These are phyloP conservation scores for Megaceryle torquata DNA, from an alignment of 2,113 vertebrate genomes.

Conservation along the genomic window DNA sequence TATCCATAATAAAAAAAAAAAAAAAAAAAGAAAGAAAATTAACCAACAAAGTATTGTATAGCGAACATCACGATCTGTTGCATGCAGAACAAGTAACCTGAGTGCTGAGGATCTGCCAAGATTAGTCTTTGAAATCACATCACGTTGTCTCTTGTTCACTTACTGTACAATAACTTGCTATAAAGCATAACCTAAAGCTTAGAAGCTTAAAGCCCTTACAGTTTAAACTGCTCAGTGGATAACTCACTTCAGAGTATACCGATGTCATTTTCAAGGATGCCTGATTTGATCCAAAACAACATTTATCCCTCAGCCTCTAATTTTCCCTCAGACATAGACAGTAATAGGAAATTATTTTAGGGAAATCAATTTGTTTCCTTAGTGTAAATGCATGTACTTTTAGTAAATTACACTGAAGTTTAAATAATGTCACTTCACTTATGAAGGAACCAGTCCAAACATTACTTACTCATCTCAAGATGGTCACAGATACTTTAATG, in stretches of 20 bases:
- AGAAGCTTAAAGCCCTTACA: constrained; percentile 11
- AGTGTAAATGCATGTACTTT: background rate
- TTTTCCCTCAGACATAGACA: background rate
- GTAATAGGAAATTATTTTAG: background rate
- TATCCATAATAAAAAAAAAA: background rate
- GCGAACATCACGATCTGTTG: background rate
- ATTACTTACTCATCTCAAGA: background rate
- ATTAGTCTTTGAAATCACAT: constrained; percentile 36
- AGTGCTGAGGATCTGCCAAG: constrained; percentile 22
- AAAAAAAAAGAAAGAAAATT: background rate
- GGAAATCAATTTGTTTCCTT: background rate
- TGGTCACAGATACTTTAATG: background rate
- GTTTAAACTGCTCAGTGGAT: background rate
- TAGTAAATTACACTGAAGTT: background rate
- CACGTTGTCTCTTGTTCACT: constrained; percentile 11
- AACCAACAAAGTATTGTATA: background rate
- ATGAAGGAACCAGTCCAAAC: background rate
- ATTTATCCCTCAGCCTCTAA: background rate
- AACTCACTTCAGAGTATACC: constrained; percentile 35
- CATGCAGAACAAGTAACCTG: constrained; percentile 31
- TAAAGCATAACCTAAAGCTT: constrained; percentile 49
- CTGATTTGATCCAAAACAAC: constrained; percentile 8
- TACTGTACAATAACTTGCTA: constrained; percentile 35
- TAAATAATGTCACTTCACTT: background rate
- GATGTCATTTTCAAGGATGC: constrained; percentile 41